Percentiles rank a stretch among this genome's conserved stretches.
phyloP scores from a whole-genome alignment of 2,797 vertebrate genomes.

The Premnoplex brunnescens region DNA sequence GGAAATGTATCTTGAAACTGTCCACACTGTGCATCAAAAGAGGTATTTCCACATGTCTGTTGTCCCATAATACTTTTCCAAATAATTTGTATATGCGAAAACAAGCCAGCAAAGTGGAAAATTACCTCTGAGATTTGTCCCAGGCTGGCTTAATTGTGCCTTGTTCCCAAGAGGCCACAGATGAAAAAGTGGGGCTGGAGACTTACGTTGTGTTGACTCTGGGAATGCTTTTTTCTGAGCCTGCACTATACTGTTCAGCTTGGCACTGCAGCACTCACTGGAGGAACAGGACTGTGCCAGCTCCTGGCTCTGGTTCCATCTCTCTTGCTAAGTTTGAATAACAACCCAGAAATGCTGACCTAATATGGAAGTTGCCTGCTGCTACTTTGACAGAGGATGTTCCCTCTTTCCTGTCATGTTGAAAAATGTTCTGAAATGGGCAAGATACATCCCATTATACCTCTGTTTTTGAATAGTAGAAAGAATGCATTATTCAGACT shows the following conservation, averaged over 20 bases:
- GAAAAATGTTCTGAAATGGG: slow-evolving; percentile 15
- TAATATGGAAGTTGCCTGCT: slow-evolving; percentile 64
- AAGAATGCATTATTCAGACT: slow-evolving; percentile 2
- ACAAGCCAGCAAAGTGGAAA: not conserved
- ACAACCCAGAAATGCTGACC: slow-evolving; percentile 43
- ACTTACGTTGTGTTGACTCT: not conserved
- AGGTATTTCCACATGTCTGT: not conserved
- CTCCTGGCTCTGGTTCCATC: slow-evolving; percentile 34
- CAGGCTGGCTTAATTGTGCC: not conserved
- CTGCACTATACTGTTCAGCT: not conserved
- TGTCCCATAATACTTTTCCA: not conserved
- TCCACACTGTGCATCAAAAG: not conserved
- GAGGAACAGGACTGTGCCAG: slow-evolving; percentile 1
- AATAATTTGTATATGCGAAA: not conserved
- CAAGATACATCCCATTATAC: not conserved
- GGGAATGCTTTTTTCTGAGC: slow-evolving; percentile 2
- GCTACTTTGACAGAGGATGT: slow-evolving; percentile 28
- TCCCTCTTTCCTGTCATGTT: slow-evolving; percentile 21
- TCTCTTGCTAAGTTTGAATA: slow-evolving; percentile 37
- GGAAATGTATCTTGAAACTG: not conserved
- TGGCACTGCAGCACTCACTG: not conserved
- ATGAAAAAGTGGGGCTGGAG: not conserved
- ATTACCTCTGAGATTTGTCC: not conserved
- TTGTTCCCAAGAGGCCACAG: not conserved
- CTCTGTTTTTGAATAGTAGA: not conserved